Conservation (phyloP, 1,140 invertebrate species). For the Danaus plexippus region DNA sequence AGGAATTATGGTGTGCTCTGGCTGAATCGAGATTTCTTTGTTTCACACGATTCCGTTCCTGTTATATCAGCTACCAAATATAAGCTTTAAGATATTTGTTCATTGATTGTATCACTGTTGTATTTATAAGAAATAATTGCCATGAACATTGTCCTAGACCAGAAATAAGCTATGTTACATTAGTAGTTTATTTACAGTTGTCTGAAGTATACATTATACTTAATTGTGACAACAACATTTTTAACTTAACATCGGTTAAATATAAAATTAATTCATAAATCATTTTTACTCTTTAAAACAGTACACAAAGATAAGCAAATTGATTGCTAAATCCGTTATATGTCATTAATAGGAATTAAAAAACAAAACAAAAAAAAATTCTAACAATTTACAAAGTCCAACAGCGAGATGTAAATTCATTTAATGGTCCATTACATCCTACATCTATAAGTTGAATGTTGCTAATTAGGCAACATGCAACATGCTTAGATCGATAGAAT, state of each 20-base stretch:
- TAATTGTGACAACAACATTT: too few species aligned
- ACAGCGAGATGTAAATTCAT: too few species aligned
- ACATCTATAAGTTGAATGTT: conserved; percentile 8
- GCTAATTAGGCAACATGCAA: conserved; percentile 16
- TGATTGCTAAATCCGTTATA: not conserved
- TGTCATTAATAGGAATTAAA: conserved; percentile 2
- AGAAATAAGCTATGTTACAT: too few species aligned
- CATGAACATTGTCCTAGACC: too few species aligned
- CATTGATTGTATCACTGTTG: conserved; percentile 8
- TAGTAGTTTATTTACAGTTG: too few species aligned
- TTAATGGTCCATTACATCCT: conserved; percentile 1
- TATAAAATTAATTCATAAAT: too few species aligned
- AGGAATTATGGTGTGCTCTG: conserved; percentile 58
- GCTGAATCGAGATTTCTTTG: conserved; percentile 61
- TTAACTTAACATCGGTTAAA: too few species aligned
- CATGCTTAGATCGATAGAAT: conserved; percentile 6
- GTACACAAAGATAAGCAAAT: not conserved
- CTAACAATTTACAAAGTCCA: too few species aligned
- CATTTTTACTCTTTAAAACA: conserved; percentile 2
- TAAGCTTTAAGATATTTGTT: conserved; percentile 27
- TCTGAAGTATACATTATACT: too few species aligned
- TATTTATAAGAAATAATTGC: too few species aligned
- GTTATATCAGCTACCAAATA: conserved; percentile 40
- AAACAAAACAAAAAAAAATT: not conserved
- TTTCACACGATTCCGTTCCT: conserved; percentile 59